Evolutionary conservation across 2,797 vertebrate species (phyloP), one percentile per base, ranked within the genome.

Genomic region (Danio choprae): DNA sequence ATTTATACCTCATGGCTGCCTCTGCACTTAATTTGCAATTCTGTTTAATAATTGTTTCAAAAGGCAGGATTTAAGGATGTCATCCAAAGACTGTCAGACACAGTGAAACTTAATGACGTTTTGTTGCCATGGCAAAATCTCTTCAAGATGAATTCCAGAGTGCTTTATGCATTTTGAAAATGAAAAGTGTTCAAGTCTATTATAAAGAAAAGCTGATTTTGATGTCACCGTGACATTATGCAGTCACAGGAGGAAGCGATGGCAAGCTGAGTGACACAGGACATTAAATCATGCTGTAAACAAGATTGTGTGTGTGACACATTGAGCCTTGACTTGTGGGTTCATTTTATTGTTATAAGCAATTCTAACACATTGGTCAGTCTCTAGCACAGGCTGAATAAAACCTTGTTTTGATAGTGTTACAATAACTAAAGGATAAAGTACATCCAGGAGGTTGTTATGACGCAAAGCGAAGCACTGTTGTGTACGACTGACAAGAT

Each of bases 1-100:
- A 38, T n/a, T 46, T 48, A 15, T 41, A 59, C 53, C 5, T 68
- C 18, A 36, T 62, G 15, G 65, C 40, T 67, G 67, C 22, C 20
- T 67, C 63, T 38, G 11, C 53, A 68, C 16, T 58, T 48, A 11
- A 68, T 69, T 69, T 68, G 38, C 48, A 68, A 48, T 48, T 59
- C 43, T 5, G 20, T 58, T 20, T 77, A 43, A 59, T 59, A 59
- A 69, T 69, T 50, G 22, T 59, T 77, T 13, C 9, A 77, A 77
- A 68, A 18, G 13, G n/a, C 3, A 7, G 53, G 64, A 59, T 48
- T 68, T 40, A 68, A 68, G 29, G 16, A 55, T 68, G 50, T 48
- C 64, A 77, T 50, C 43, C 53, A 69, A 69, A 77, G 68, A 16
- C 51, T 77, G 63, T 77, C 63, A 77, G 38, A 77, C 62, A 56